Percentiles rank a stretch among this genome's conserved stretches.
Conservation (phyloP, 2,113 vertebrate genomes). For the sheep (Ovis aries) region ARS-UI_Ramb_v3.0 NC_056055.1:122771001-122771500, state of each 20-base stretch:
- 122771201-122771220: not conserved
- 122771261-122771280: not conserved
- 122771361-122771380: not conserved
- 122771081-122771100: not conserved
- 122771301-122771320: not conserved
- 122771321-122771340: not conserved
- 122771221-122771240: not conserved
- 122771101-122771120: not conserved
- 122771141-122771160: not conserved
- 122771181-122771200: not conserved
- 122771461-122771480: constrained; percentile 17
- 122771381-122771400: not conserved
- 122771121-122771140: not conserved
- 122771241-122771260: not conserved
- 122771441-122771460: constrained; percentile 41
- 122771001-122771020: not conserved
- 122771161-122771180: not conserved
- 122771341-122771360: not conserved
- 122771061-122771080: not conserved
- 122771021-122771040: not conserved
- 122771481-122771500: constrained; percentile 58
- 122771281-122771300: not conserved
- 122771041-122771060: not conserved
- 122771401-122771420: not conserved
- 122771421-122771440: not conserved